Conservation (phyloP, 2,797 vertebrate species). For the Iguana delicatissima region DNA sequence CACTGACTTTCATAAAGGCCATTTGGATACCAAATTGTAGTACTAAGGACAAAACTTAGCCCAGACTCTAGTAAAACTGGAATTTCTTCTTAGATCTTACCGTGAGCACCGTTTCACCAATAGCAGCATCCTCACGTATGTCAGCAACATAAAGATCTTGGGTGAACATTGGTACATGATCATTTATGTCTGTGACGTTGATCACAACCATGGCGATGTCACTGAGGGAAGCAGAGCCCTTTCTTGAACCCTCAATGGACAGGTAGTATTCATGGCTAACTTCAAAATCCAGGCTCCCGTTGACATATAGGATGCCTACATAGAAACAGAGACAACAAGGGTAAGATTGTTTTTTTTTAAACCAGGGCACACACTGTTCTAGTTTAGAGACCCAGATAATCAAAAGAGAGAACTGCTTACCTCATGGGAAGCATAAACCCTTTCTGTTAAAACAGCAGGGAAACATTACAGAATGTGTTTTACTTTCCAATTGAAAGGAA, state of each 20-base stretch:
- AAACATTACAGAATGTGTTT: no score
- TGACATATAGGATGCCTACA: conserved; percentile 83
- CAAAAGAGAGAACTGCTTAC: not conserved
- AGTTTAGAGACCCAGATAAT: conserved; percentile 12
- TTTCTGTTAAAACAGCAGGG: not conserved
- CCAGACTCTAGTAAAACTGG: not conserved
- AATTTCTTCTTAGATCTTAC: conserved; percentile 72
- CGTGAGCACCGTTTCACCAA: conserved; percentile 87
- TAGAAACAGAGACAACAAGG: conserved; percentile 12
- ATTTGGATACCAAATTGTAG: not conserved
- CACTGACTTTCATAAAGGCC: not conserved
- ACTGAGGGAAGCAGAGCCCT: conserved; percentile 84
- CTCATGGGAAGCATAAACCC: not conserved
- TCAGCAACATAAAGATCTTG: conserved; percentile 82
- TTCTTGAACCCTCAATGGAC: conserved; percentile 90
- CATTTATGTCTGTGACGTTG: conserved; percentile 93
- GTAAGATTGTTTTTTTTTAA: conserved; percentile 16
- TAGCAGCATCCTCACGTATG: conserved; percentile 85
- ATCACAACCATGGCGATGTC: conserved; percentile 90
- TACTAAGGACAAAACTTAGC: not conserved
- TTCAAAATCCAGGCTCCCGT: conserved; percentile 90
- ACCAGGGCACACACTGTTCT: not conserved
- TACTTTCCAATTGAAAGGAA: conserved; percentile 8
- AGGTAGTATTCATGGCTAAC: conserved; percentile 87
- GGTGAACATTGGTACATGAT: conserved; percentile 88